These are phyloP conservation scores for Zosterops japonicus DNA, from an alignment of 2,113 vertebrate genomes.

Conservation along the genomic window DNA sequence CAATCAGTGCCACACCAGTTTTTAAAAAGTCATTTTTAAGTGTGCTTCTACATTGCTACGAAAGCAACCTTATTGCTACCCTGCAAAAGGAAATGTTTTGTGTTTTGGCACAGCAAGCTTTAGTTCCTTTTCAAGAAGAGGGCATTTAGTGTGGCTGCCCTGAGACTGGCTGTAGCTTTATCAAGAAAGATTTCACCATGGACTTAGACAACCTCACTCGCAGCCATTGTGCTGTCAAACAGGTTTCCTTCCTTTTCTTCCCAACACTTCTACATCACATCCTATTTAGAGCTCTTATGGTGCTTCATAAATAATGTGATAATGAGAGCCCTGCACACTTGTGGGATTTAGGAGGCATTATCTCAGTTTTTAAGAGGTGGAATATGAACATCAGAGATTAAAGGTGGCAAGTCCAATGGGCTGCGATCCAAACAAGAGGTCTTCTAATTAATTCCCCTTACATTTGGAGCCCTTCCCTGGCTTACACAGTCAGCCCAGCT, in stretches of 20 bases:
- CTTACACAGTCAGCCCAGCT: neutral
- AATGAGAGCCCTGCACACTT: neutral
- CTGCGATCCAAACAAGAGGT: neutral
- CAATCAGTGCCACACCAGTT: neutral
- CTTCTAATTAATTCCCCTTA: neutral
- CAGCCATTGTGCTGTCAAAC: slow-evolving; percentile 32
- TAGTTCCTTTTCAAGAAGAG: neutral
- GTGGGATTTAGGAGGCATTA: slow-evolving; percentile 6
- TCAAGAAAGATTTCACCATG: neutral
- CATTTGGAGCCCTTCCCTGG: neutral
- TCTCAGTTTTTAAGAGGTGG: neutral
- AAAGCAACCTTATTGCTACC: neutral
- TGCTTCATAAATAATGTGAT: slow-evolving; percentile 8
- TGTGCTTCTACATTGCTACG: neutral
- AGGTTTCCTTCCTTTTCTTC: slow-evolving; percentile 45
- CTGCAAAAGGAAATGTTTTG: neutral
- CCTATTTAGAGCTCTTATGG: slow-evolving; percentile 8
- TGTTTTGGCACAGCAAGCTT: neutral
- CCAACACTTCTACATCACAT: slow-evolving; percentile 11
- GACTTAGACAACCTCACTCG: neutral
- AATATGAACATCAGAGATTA: neutral
- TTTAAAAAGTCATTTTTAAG: neutral
- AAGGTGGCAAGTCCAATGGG: neutral
- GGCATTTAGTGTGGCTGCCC: neutral
- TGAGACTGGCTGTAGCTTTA: neutral